Percentiles rank a stretch among this genome's conserved stretches.
These are phyloP conservation scores for Oryctes rhinoceros DNA, from an alignment of 1,140 invertebrate genomes.

Conservation along the genomic window DNA sequence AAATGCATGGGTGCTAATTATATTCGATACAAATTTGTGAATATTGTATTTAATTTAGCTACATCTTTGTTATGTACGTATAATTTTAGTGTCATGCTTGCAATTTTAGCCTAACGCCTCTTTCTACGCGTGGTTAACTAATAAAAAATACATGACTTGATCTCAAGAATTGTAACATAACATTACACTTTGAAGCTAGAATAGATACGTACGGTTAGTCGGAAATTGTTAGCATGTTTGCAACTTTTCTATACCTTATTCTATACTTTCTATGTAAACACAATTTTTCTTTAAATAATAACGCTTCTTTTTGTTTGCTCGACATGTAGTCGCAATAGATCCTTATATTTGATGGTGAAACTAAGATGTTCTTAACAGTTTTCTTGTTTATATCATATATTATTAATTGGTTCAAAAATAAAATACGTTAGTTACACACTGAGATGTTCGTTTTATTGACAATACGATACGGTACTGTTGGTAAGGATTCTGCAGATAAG, in stretches of 20 bases:
- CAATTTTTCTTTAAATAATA: not conserved
- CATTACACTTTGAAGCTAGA: too few relatives aligned
- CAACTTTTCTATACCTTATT: not conserved
- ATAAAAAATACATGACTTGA: too few relatives aligned
- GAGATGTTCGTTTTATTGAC: not conserved
- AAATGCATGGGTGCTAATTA: not conserved
- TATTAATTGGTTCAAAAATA: slow-evolving; percentile 20
- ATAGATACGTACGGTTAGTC: too few relatives aligned
- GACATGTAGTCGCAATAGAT: not conserved
- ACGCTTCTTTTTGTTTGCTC: not conserved
- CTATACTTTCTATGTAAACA: slow-evolving; percentile 17
- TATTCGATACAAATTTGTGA: too few relatives aligned
- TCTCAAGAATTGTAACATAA: too few relatives aligned
- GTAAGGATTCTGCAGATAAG: too few relatives aligned
- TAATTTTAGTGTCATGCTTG: too few relatives aligned
- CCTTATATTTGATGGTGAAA: not conserved
- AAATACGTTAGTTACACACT: slow-evolving; percentile 32
- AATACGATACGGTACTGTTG: not conserved
- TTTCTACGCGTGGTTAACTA: too few relatives aligned
- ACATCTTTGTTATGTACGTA: too few relatives aligned
- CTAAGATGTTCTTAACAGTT: slow-evolving; percentile 29
- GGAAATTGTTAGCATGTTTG: too few relatives aligned
- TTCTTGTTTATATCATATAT: slow-evolving; percentile 1
- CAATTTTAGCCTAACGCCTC: too few relatives aligned
- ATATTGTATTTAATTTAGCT: too few relatives aligned